Evolutionary conservation across 2,113 vertebrate genomes (phyloP).

Genomic region (Ondatra zibethicus): DNA sequence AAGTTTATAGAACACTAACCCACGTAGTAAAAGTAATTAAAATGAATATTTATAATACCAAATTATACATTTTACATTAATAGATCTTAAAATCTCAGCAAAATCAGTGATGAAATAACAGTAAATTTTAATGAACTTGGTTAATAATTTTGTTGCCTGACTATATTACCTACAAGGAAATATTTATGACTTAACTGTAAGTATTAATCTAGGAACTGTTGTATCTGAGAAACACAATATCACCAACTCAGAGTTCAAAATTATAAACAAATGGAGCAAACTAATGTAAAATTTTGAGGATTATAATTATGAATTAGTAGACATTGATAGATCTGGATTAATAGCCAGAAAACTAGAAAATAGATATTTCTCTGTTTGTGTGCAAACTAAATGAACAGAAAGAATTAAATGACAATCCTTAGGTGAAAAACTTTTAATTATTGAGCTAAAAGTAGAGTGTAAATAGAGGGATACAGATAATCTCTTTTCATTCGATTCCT

Average conservation of each 20-base stretch:
- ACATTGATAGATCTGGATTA: not conserved
- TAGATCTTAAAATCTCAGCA: not conserved
- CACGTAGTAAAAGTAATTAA: not conserved
- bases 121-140: not conserved
- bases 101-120: slow-evolving; percentile 21
- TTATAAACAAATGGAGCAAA: not conserved
- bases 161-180: not conserved
- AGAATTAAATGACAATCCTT: not conserved
- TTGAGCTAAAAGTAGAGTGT: slow-evolving; percentile 4
- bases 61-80: slow-evolving; percentile 1
- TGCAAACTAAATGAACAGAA: not conserved
- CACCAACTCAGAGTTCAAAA: not conserved
- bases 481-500: not conserved
- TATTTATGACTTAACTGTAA: not conserved
- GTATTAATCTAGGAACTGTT: not conserved
- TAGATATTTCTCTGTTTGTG: not conserved
- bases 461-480: slow-evolving; percentile 16
- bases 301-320: not conserved
- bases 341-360: not conserved
- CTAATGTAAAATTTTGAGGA: not conserved
- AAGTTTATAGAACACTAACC: not conserved
- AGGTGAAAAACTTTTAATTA: not conserved
- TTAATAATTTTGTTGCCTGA: not conserved
- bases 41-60: not conserved
- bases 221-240: not conserved